Evolutionary conservation across 2,888 invertebrate species (phyloP).

Genomic region (Thereva nobilitata): DNA sequence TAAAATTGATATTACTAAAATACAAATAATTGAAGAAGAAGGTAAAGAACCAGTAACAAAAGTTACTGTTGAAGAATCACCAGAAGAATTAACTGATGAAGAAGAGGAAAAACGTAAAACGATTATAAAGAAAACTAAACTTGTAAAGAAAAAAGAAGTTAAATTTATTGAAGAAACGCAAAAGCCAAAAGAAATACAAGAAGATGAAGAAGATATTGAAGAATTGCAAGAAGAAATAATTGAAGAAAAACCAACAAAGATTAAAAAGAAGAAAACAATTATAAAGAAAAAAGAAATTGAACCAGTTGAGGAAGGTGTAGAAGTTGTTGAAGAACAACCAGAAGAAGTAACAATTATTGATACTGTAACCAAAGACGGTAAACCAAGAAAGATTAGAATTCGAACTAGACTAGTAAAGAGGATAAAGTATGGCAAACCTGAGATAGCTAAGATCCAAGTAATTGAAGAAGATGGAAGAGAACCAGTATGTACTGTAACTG

Average conservation of each 20-base stretch:
- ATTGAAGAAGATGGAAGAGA: conserved; percentile 55
- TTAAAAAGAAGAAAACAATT: conserved; percentile 48
- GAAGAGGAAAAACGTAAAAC: conserved; percentile 36
- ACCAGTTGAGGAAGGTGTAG: conserved; percentile 44
- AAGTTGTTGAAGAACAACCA: conserved; percentile 49
- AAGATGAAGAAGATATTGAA: conserved; percentile 51
- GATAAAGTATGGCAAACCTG: conserved; percentile 51
- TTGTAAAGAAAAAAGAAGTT: no score
- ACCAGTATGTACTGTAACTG: conserved; percentile 50
- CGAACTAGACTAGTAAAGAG: conserved; percentile 50
- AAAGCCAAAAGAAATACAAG: conserved; percentile 53
- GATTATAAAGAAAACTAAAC: conserved; percentile 26
- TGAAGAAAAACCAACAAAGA: conserved; percentile 50
- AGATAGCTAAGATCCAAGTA: conserved; percentile 55
- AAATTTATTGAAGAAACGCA: conserved; percentile 18
- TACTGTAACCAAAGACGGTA: conserved; percentile 48
- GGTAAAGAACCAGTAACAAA: conserved; percentile 54
- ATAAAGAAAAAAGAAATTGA: conserved; percentile 47
- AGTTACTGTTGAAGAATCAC: conserved; percentile 44
- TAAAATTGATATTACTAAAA: conserved; percentile 56
- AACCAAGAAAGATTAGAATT: conserved; percentile 51
- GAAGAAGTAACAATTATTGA: conserved; percentile 49
- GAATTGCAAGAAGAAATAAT: conserved; percentile 51
- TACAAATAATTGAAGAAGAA: conserved; percentile 55
- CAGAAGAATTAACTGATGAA: conserved; percentile 26